A percentile compares a stretch with the other conserved stretches of the same genome.
These are phyloP conservation scores for Bombus terrestris DNA, from an alignment of 1,140 invertebrate species.

Conservation along the genomic window DNA sequence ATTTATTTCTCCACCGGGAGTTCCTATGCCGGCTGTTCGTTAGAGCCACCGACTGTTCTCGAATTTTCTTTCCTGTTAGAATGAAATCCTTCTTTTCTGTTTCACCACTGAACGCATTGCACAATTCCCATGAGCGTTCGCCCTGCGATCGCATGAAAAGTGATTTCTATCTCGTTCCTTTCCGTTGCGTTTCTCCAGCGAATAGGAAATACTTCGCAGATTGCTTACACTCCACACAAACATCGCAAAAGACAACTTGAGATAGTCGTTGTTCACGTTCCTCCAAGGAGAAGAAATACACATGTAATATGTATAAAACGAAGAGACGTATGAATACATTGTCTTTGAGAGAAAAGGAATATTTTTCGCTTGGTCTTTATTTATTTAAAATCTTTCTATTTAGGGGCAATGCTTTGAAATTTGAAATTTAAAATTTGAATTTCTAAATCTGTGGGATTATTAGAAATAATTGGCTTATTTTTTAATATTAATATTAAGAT, in stretches of 20 bases:
- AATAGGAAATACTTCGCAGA: not conserved
- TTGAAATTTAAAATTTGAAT: not conserved
- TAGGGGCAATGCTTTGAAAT: not conserved
- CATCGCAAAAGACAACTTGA: not conserved
- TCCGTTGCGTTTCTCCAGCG: not conserved
- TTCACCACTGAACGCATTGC: not conserved
- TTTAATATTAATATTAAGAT: not conserved
- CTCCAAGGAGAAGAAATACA: not conserved
- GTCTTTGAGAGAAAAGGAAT: not conserved
- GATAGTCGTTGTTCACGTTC: not conserved
- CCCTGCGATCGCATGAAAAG: not conserved
- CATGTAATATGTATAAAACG: not conserved
- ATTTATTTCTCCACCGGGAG: conserved; percentile 35
- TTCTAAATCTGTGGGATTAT: not conserved
- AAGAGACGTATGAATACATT: not conserved
- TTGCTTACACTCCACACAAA: not conserved
- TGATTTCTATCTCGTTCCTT: conserved; percentile 3
- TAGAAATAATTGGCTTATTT: too few relatives aligned
- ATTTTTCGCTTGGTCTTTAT: not conserved
- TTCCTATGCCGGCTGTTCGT: conserved; percentile 19
- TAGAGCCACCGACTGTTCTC: conserved; percentile 22
- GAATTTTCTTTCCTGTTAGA: conserved; percentile 33
- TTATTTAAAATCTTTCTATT: not conserved
- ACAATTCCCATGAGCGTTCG: conserved; percentile 7
- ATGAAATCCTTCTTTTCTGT: conserved; percentile 16